Percentiles rank a stretch among this genome's conserved stretches.
Conservation (phyloP, 2,888 invertebrate genomes). For the Drosophila yooni region DNA sequence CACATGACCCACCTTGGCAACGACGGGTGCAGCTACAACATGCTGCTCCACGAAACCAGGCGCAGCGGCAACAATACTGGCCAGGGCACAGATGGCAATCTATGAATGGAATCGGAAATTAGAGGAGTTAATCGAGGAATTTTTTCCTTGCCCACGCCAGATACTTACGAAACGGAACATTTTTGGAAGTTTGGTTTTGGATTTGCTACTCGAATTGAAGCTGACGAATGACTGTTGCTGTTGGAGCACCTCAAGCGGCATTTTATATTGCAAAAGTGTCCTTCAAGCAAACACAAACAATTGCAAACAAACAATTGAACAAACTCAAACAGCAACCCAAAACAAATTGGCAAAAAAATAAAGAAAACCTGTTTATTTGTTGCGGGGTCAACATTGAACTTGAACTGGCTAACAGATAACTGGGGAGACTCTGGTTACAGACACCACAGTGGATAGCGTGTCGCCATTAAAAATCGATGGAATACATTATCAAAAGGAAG, state of each 20-base stretch:
- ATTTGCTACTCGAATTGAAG: conserved; percentile 44
- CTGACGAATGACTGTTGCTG: conserved; percentile 67
- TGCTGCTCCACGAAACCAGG: conserved; percentile 78
- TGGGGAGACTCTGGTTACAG: not conserved
- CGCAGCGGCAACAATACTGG: conserved; percentile 81
- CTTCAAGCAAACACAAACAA: conserved; percentile 56
- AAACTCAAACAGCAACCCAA: conserved; percentile 32
- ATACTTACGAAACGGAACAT: conserved; percentile 85
- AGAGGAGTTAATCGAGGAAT: not conserved
- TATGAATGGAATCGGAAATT: conserved; percentile 13
- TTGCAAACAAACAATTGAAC: conserved; percentile 23
- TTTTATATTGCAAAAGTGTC: conserved; percentile 64
- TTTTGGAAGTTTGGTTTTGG: conserved; percentile 49
- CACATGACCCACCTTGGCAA: conserved; percentile 80
- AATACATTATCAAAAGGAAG: not conserved
- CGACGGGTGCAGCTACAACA: conserved; percentile 76
- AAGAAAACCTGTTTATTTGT: conserved; percentile 52
- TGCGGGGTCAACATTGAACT: conserved; percentile 70
- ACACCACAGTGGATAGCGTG: not conserved
- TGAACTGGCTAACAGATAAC: conserved; percentile 58
- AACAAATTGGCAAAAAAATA: conserved; percentile 22
- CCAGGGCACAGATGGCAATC: conserved; percentile 78
- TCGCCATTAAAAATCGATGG: not conserved
- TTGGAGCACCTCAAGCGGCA: conserved; percentile 10
- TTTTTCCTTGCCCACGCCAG: not conserved